These are phyloP conservation scores for Oreochromis tanganicae DNA, from an alignment of 2,113 vertebrate genomes.

Conservation along the genomic window DNA sequence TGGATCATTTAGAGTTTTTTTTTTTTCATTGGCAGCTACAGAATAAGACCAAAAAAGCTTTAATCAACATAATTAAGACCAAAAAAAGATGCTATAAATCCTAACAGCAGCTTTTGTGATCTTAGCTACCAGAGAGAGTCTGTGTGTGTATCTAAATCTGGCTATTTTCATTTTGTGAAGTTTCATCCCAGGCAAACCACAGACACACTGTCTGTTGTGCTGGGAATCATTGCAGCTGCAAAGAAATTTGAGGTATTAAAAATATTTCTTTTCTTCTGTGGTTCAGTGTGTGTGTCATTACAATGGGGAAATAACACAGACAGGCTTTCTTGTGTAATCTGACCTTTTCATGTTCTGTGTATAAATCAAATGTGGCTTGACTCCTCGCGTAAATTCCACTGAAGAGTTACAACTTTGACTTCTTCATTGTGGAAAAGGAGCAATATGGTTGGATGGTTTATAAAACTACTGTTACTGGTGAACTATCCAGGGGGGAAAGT, in stretches of 20 bases:
- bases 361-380: constrained; percentile 41
- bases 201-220: background rate
- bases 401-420: constrained; percentile 25
- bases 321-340: constrained; percentile 11
- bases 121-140: background rate
- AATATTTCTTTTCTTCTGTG: constrained; percentile 31
- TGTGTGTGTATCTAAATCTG: background rate
- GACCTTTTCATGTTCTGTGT: constrained; percentile 27
- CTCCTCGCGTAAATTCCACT: constrained; percentile 27
- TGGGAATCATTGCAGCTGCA: constrained; percentile 14
- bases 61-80: constrained; percentile 16
- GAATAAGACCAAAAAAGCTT: constrained; percentile 15
- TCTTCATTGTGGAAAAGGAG: constrained; percentile 2
- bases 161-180: constrained; percentile 13
- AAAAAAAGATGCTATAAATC: constrained; percentile 3
- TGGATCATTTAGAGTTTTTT: constrained; percentile 2
- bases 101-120: background rate
- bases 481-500: background rate
- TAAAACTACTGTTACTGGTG: constrained; percentile 13
- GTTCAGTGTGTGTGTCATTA: constrained; percentile 34
- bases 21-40: constrained; percentile 2
- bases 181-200: background rate
- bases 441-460: constrained; percentile 25
- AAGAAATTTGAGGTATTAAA: constrained; percentile 51
- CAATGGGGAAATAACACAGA: constrained; percentile 16